Conservation (phyloP, 2,888 invertebrate species). For the Leuctra nigra region DNA sequence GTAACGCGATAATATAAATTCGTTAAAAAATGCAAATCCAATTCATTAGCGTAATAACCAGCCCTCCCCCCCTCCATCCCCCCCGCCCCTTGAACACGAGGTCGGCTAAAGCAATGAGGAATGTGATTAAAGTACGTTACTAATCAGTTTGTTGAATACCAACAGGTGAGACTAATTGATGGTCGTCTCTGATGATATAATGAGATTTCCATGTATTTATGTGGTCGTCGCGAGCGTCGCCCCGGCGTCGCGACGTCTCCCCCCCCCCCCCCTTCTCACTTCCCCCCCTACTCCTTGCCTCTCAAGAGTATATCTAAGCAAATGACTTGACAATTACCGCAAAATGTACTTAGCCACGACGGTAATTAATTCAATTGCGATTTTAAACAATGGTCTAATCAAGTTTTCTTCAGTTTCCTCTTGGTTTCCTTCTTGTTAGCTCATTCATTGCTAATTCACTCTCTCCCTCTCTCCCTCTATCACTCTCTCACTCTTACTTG, state of each 20-base stretch:
- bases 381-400: constrained; percentile 28
- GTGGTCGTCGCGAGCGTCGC: constrained; percentile 1
- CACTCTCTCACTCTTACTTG: too few species aligned
- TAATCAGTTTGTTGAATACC: constrained; percentile 7
- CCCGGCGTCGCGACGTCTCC: neutral
- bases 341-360: constrained; percentile 22
- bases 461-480: too few species aligned
- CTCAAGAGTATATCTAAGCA: constrained; percentile 18
- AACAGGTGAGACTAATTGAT: constrained; percentile 15
- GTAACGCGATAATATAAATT: constrained; percentile 7
- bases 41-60: constrained; percentile 1
- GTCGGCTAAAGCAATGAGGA: constrained; percentile 4
- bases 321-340: constrained; percentile 26
- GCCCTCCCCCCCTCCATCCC: neutral
- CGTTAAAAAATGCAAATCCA: constrained; percentile 10
- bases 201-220: constrained; percentile 19
- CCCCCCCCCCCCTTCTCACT: constrained; percentile 2
- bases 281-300: neutral
- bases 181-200: constrained; percentile 5
- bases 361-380: constrained; percentile 28
- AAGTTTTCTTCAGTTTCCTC: constrained; percentile 16
- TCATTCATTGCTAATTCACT: too few species aligned
- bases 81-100: neutral
- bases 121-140: constrained; percentile 7
- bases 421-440: too few species aligned